Base-by-base conservation (phyloP, 2,888 invertebrate species). In the Bellardia bayeri region DNA sequence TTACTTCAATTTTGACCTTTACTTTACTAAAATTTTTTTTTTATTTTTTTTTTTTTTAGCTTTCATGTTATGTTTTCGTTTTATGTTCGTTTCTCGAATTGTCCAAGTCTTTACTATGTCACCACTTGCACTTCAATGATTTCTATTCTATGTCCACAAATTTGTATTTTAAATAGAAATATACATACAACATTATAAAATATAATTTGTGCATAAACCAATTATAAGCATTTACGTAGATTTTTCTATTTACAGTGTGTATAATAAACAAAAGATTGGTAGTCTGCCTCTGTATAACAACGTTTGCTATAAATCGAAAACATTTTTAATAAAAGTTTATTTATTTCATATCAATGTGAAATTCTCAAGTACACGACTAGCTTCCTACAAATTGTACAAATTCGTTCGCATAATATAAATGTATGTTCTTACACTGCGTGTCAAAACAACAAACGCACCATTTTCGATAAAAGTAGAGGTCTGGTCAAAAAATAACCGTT, bases 111-210 rank as follows among this genome's bases (percentile, higher is more conserved):
- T 74, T 74, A 74, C 82, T 51, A 11, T 75, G 74, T 23, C 74
- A 82, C 37, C 66, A 68, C 82, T 58, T 82, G 74, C 74, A 82
- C 66, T 56, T 81, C 45, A 68, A 58, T 81, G 79, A 61, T 40
- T 61, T 51, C 61, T 49, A 23, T 61, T 61, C 30, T 61, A 61
- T 13, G 49, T 49, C 2, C 11, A 58, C 0, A 16, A 16, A 6
- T 40, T 9, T 42, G 58, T 56, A 13, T 58, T 16, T 16, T 7
- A n/a, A 72, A 56, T 23, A 23, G 11, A 8, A 33, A 33, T 8
- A n/a, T n/a, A 54, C 7, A 54, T 7, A 40, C 63, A 37, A n/a
- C 37, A 63, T 40, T 40, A 37, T 14, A 14, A n/a, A n/a, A 3
- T 37, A n/a, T 40, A 40, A 4, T n/a, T 63, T n/a, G n/a, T 51